Conservation (phyloP, 2,888 invertebrate genomes). For the Cephus runcator region DNA sequence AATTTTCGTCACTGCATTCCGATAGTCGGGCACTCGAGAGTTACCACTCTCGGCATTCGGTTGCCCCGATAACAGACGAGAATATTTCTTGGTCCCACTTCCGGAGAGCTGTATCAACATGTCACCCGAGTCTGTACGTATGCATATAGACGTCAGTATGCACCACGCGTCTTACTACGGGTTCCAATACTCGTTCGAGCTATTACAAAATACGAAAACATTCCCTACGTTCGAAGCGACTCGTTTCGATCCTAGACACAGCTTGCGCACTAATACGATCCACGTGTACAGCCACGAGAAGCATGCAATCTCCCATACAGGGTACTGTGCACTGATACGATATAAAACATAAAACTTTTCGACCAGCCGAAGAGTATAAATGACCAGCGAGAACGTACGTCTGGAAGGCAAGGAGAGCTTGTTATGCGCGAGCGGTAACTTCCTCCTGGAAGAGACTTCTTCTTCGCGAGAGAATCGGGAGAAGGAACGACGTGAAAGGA, state of each 20-base stretch:
- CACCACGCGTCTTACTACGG: too few species aligned
- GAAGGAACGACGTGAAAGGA: constrained; percentile 10
- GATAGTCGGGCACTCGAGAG: too few species aligned
- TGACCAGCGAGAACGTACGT: neutral
- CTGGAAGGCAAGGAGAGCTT: constrained; percentile 17
- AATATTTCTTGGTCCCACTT: constrained; percentile 41
- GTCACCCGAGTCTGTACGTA: constrained; percentile 38
- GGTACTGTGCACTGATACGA: neutral
- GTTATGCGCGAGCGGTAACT: constrained; percentile 50
- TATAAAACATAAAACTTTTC: too few species aligned
- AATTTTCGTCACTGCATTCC: neutral
- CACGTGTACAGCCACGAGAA: neutral
- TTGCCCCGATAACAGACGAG: constrained; percentile 40
- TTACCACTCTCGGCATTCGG: neutral
- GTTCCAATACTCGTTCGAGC: too few species aligned
- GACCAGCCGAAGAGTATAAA: neutral
- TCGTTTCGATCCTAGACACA: too few species aligned
- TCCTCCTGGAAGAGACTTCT: constrained; percentile 35
- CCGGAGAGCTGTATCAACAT: constrained; percentile 50
- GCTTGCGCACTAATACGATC: too few species aligned
- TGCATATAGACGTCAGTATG: too few species aligned
- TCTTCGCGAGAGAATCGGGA: constrained; percentile 19
- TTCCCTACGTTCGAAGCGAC: too few species aligned
- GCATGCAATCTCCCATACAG: neutral
- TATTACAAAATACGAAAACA: too few species aligned